A percentile compares a stretch with the other conserved stretches of the same genome.
Conservation (phyloP, 92 coral and sea anemone genomes). For the Diadumene lineata region DNA sequence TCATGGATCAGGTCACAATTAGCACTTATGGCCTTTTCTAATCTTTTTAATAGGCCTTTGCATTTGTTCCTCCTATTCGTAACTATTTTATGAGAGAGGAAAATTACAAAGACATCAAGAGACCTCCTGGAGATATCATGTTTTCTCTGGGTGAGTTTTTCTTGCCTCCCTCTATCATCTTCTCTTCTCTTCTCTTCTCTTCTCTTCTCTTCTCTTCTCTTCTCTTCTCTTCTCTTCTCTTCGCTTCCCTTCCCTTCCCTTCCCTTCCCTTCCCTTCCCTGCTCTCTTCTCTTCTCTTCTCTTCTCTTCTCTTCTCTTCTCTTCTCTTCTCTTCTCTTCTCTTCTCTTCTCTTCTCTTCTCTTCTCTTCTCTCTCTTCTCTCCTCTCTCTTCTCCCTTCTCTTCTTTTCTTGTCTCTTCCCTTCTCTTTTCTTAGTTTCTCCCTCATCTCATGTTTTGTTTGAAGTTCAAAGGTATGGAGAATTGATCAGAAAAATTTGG, state of each 20-base stretch:
- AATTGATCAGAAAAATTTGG: conserved; percentile 90
- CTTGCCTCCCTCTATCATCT: too few species aligned
- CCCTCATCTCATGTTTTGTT: neutral
- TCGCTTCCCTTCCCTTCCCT: neutral
- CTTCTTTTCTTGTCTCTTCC: neutral
- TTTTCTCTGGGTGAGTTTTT: conserved; percentile 67
- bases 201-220: neutral
- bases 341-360: neutral
- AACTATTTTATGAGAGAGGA: conserved; percentile 89
- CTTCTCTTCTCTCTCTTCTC: neutral
- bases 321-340: neutral
- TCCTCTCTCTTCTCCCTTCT: neutral
- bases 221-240: neutral
- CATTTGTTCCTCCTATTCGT: conserved; percentile 93
- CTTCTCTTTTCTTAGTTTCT: neutral
- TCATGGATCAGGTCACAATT: too few species aligned
- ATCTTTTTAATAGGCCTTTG: conserved; percentile 79
- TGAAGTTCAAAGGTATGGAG: conserved; percentile 95
- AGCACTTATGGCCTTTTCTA: too few species aligned
- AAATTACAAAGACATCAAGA: conserved; percentile 77
- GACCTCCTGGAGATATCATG: conserved; percentile 96
- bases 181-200: neutral
- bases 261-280: neutral
- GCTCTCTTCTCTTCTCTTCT: neutral
- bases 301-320: neutral